Conservation (phyloP, 2,888 invertebrate genomes). For the Dryobotodes eremita region DNA sequence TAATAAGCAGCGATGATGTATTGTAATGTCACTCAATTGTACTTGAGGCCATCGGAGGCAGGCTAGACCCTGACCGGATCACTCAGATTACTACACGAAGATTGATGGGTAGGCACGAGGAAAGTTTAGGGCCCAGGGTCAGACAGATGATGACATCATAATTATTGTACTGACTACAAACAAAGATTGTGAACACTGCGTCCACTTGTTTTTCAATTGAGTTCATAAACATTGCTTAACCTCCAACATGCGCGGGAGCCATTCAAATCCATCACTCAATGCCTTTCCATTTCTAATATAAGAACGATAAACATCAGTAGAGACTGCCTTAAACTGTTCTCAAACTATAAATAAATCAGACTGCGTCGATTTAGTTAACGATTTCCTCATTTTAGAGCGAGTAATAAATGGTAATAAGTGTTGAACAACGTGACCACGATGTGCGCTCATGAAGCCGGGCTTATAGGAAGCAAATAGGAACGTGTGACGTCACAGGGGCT, state of each 20-base stretch:
- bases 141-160: neutral
- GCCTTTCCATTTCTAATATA: slow-evolving; percentile 43
- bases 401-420: slow-evolving; percentile 12
- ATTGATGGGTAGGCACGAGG: slow-evolving; percentile 9
- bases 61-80: neutral
- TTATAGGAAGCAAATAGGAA: slow-evolving; percentile 9
- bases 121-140: slow-evolving; percentile 12
- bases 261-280: slow-evolving; percentile 23
- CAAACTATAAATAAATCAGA: slow-evolving; percentile 27
- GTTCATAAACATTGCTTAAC: slow-evolving; percentile 16
- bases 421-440: slow-evolving; percentile 17
- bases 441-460: neutral
- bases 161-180: neutral
- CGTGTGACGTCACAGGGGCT: slow-evolving; percentile 1
- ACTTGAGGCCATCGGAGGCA: slow-evolving; percentile 19
- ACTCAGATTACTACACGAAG: slow-evolving; percentile 1
- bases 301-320: slow-evolving; percentile 29
- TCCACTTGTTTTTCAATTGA: neutral
- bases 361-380: slow-evolving; percentile 33
- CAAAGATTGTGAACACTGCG: neutral
- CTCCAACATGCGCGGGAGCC: slow-evolving; percentile 22
- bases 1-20: neutral
- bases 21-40: slow-evolving; percentile 8
- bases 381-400: slow-evolving; percentile 48
- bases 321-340: slow-evolving; percentile 15